Evolutionary conservation across 1,140 invertebrate species (phyloP), one percentile per base, ranked within the genome.

Genomic region (Lucilia sericata): DNA sequence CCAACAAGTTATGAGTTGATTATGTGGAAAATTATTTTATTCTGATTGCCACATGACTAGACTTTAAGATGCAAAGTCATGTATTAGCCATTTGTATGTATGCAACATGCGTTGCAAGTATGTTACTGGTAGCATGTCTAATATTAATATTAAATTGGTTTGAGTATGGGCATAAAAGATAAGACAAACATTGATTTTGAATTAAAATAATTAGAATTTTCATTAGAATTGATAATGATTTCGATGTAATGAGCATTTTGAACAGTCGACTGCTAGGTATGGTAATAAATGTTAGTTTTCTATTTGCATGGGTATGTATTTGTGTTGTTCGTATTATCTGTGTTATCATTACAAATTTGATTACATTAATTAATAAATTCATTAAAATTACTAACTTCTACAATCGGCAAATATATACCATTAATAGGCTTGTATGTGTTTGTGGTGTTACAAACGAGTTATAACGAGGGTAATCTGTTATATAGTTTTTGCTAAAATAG

Each of bases 11-110:
- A 49, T 5, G 2, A 13, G 49, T 42, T 78, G 30, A 9, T 74
- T 55, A 25, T 21, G 9, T 70, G 21, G 65, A 70, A 70, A 70
- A 70, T 70, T 70, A 21, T 70, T 70, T 25, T 70, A 10, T 21
- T 70, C 21, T 70, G 65, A 70, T 70, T 70, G 65, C 65, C 65
- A 70, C 65, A 70, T 70, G 65, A 70, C 65, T 70, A 70, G n/a
- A 21, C 21, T 60, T 60, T 60, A 42, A 42, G 42, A 42, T 7
- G n/a, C 14, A 7, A 60, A n/a, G 12, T 60, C 14, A 60, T n/a
- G 55, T n/a, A 60, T 7, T 30, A 30, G 55, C 14, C 42, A 30
- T 36, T 36, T 36, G 36, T 42, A 42, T 42, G 42, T 42, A 42
- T 42, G 42, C 42, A 42, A 10, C 42, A 42, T 42, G 42, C 10